Conservation (phyloP, 2,888 invertebrate genomes). For the Sarcophaga carnaria region DNA sequence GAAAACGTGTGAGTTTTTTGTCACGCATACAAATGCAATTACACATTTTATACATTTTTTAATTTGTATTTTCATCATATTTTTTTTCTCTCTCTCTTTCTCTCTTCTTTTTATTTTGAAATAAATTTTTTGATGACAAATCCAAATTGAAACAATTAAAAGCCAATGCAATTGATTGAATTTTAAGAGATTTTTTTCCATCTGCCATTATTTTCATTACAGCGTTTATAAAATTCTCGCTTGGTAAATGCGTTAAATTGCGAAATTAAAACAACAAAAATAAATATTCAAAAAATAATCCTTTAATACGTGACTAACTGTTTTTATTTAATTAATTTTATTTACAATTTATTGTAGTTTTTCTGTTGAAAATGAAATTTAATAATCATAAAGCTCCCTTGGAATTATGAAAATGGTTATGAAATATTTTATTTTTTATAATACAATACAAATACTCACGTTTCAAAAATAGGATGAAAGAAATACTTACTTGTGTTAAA, state of each 20-base stretch:
- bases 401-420: too few relatives aligned
- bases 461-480: too few relatives aligned
- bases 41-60: neutral
- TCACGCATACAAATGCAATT: too few relatives aligned
- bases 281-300: neutral
- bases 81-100: neutral
- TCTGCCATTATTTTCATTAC: neutral
- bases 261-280: neutral
- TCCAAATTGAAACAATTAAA: constrained; percentile 25
- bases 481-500: too few relatives aligned
- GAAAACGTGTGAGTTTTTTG: neutral
- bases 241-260: neutral
- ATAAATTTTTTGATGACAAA: constrained; percentile 22
- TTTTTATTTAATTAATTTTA: constrained; percentile 9
- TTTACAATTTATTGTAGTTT: neutral
- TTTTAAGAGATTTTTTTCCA: neutral
- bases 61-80: neutral
- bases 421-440: too few relatives aligned
- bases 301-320: constrained; percentile 25
- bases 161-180: constrained; percentile 27
- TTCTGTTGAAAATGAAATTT: too few relatives aligned
- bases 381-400: too few relatives aligned
- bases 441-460: too few relatives aligned
- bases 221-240: neutral
- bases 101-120: neutral